phyloP scores from a whole-genome alignment of 2,888 invertebrate genomes.

The Cataglyphis cursor region DNA sequence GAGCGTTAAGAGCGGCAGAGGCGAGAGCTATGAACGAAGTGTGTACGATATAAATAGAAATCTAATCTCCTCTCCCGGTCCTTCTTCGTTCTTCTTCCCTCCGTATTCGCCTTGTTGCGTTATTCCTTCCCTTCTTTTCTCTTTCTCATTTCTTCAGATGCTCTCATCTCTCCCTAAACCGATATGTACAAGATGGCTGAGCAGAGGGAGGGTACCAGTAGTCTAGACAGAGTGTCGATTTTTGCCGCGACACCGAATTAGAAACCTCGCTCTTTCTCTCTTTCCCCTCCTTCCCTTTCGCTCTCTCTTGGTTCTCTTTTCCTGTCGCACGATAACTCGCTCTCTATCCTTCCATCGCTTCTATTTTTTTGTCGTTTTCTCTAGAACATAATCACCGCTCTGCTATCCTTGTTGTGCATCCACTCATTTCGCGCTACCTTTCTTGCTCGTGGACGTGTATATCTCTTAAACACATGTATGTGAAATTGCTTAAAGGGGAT shows the following conservation, averaged over 20 bases:
- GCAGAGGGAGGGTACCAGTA: conserved; percentile 68
- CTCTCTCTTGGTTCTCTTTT: conserved; percentile 53
- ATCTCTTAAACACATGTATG: conserved; percentile 74
- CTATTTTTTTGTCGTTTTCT: conserved; percentile 5
- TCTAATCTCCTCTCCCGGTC: conserved; percentile 58
- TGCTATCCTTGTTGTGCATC: conserved; percentile 38
- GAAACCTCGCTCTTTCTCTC: conserved; percentile 75
- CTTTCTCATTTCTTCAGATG: conserved; percentile 24
- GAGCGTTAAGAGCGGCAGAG: conserved; percentile 75
- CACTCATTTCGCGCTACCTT: conserved; percentile 27
- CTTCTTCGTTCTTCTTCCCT: conserved; percentile 57
- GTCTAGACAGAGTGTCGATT: conserved; percentile 85
- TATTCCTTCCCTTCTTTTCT: conserved; percentile 56
- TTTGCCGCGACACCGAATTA: conserved; percentile 84
- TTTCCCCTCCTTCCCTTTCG: conserved; percentile 58
- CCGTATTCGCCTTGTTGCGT: conserved; percentile 71
- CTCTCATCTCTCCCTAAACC: conserved; percentile 25
- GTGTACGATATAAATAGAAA: conserved; percentile 84
- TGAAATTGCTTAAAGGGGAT: conserved; percentile 81
- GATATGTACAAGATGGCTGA: conserved; percentile 71
- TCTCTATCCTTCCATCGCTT: conserved; percentile 18
- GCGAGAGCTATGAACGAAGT: conserved; percentile 81
- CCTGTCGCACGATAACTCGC: conserved; percentile 43
- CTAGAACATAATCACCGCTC: not conserved
- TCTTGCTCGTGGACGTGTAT: conserved; percentile 21